These are phyloP conservation scores for Hemistola chrysoprasaria DNA, from an alignment of 2,888 invertebrate genomes.

Conservation along the genomic window DNA sequence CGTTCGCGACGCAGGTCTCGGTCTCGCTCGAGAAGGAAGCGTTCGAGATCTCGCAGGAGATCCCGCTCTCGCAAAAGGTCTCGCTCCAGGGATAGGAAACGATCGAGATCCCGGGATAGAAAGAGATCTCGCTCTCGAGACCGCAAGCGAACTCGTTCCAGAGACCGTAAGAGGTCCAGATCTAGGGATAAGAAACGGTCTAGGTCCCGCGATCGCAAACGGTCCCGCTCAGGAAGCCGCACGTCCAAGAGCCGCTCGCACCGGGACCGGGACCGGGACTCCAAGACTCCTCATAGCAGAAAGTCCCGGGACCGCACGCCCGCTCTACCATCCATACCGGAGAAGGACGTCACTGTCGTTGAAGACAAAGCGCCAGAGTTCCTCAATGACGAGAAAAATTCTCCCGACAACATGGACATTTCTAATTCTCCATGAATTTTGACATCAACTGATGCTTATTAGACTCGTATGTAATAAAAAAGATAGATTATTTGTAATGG, in stretches of 20 bases:
- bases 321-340: slow-evolving; percentile 51
- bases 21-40: slow-evolving; percentile 76
- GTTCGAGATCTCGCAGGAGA: slow-evolving; percentile 68
- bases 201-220: slow-evolving; percentile 69
- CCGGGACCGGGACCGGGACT: slow-evolving; percentile 62
- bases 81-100: slow-evolving; percentile 78
- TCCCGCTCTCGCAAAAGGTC: slow-evolving; percentile 68
- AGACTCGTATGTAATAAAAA: background rate
- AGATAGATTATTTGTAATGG: slow-evolving; percentile 1
- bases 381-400: slow-evolving; percentile 78
- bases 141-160: slow-evolving; percentile 69
- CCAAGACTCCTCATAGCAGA: slow-evolving; percentile 65
- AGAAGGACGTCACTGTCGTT: slow-evolving; percentile 45
- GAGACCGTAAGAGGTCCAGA: slow-evolving; percentile 72
- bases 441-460: slow-evolving; percentile 8
- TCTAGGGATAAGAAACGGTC: slow-evolving; percentile 72
- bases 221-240: slow-evolving; percentile 65
- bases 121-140: slow-evolving; percentile 81
- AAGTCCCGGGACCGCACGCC: slow-evolving; percentile 68
- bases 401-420: slow-evolving; percentile 90
- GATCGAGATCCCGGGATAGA: slow-evolving; percentile 81
- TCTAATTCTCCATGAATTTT: slow-evolving; percentile 86
- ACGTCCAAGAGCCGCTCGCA: slow-evolving; percentile 70
- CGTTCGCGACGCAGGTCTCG: slow-evolving; percentile 84
- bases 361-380: slow-evolving; percentile 55